Evolutionary conservation across 2,888 invertebrate genomes (phyloP).

Genomic region (Ophion obscuratus): DNA sequence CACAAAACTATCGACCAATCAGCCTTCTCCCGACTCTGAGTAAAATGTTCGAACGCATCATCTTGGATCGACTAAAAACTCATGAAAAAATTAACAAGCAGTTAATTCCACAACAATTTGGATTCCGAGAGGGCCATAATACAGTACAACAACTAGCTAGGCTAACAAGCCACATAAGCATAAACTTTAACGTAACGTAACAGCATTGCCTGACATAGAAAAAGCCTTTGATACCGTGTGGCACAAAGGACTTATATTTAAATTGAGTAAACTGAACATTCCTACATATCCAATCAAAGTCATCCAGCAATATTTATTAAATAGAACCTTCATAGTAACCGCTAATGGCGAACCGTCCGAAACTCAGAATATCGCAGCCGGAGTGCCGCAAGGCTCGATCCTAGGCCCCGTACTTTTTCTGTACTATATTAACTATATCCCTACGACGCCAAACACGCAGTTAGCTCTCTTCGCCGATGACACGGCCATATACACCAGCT

Average conservation of each 20-base stretch:
- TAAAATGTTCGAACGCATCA: too few relatives aligned
- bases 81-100: background rate
- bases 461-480: constrained; percentile 54
- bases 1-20: background rate
- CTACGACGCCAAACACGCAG: constrained; percentile 21
- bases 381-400: constrained; percentile 68
- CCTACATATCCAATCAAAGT: constrained; percentile 50
- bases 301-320: constrained; percentile 50
- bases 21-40: too few relatives aligned
- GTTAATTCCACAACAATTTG: constrained; percentile 23
- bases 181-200: background rate
- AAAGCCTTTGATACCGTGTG: background rate
- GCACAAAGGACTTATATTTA: constrained; percentile 33
- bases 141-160: constrained; percentile 4
- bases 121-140: constrained; percentile 8
- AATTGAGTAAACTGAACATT: constrained; percentile 38
- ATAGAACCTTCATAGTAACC: constrained; percentile 55
- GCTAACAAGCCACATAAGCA: background rate
- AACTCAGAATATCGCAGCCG: constrained; percentile 52
- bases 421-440: constrained; percentile 62
- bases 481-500: constrained; percentile 33
- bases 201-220: background rate
- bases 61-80: too few relatives aligned
- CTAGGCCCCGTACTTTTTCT: constrained; percentile 60
- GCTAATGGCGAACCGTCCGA: constrained; percentile 48